Evolutionary conservation across 2,888 invertebrate species (phyloP).

Genomic region (Caenorhabditis sp.): DNA sequence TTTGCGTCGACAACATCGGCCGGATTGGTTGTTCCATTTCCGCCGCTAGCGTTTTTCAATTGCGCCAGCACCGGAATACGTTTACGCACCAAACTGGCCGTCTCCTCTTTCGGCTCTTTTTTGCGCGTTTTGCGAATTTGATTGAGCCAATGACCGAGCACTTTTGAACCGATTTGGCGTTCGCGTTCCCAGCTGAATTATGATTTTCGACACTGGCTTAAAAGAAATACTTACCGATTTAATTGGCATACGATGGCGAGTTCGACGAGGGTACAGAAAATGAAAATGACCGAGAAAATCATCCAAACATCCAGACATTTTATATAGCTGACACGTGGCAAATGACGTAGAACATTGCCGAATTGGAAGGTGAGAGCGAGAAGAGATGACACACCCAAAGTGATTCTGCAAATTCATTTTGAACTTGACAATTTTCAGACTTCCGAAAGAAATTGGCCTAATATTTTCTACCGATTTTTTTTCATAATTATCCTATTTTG

Average conservation of each 20-base stretch:
- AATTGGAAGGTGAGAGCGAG: constrained; percentile 71
- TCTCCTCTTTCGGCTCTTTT: constrained; percentile 49
- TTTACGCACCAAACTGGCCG: constrained; percentile 43
- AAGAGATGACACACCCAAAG: constrained; percentile 68
- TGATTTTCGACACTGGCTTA: neutral
- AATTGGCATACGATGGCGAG: constrained; percentile 69
- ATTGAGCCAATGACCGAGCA: constrained; percentile 70
- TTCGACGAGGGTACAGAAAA: constrained; percentile 70
- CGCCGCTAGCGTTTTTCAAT: constrained; percentile 5
- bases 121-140: constrained; percentile 69
- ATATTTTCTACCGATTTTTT: neutral
- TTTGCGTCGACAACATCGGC: neutral
- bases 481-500: no score
- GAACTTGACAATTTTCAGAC: constrained; percentile 1
- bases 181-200: constrained; percentile 68
- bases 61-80: constrained; percentile 45
- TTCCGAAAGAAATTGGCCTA: neutral
- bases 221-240: constrained; percentile 44
- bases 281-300: constrained; percentile 69
- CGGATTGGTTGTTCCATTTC: neutral
- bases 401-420: constrained; percentile 56
- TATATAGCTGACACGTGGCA: constrained; percentile 71
- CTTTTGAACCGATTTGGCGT: constrained; percentile 69
- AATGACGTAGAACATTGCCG: constrained; percentile 70
- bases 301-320: constrained; percentile 70